phyloP scores from a whole-genome alignment of 1,140 invertebrate species.

The Amyelois transitella region DNA sequence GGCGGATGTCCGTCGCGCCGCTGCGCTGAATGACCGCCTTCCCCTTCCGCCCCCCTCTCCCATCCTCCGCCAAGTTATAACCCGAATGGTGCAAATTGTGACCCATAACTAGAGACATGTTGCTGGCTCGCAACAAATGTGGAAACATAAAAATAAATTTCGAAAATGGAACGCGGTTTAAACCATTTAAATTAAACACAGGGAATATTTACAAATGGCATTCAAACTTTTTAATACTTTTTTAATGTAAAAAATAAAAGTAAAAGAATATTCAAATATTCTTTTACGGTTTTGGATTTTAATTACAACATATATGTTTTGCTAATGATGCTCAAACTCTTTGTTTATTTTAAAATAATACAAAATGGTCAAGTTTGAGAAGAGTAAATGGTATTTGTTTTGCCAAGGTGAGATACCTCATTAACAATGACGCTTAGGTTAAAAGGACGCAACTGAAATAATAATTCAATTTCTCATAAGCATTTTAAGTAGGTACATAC shows the following conservation, averaged over 20 bases:
- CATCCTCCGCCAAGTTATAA: constrained; percentile 32
- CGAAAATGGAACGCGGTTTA: constrained; percentile 31
- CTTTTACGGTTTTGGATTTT: no score
- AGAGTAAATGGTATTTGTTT: background rate
- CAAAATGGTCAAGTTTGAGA: background rate
- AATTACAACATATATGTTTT: no score
- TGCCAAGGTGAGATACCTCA: constrained; percentile 7
- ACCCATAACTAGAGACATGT: constrained; percentile 57
- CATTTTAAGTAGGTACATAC: constrained; percentile 9
- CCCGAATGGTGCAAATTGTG: constrained; percentile 55
- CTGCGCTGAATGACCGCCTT: constrained; percentile 69
- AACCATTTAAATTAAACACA: background rate
- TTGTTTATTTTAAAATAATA: no score
- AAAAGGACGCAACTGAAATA: constrained; percentile 27
- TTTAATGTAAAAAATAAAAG: no score
- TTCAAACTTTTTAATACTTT: no score
- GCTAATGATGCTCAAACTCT: background rate
- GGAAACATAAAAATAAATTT: constrained; percentile 40
- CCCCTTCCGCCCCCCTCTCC: constrained; percentile 47
- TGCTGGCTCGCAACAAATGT: constrained; percentile 22
- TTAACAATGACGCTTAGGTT: constrained; percentile 30
- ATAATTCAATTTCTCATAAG: constrained; percentile 14
- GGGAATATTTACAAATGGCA: background rate
- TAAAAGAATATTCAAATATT: no score
- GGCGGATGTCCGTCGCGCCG: constrained; percentile 69